A percentile compares a stretch with the other conserved stretches of the same genome.
Conservation (phyloP, 2,888 invertebrate genomes). For the Campopleginae sp. region DNA sequence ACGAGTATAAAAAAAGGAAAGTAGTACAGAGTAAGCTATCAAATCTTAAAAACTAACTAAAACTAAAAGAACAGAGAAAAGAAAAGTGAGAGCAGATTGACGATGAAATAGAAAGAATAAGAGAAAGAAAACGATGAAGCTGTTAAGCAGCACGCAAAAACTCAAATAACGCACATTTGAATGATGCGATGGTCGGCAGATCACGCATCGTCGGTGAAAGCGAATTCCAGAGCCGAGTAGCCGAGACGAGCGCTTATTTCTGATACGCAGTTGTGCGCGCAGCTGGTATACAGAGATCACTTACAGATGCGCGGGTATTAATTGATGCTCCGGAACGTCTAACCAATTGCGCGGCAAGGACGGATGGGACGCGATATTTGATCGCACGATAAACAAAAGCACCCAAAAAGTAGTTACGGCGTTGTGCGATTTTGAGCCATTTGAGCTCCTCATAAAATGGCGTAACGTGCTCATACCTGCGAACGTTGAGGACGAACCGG, state of each 20-base stretch:
- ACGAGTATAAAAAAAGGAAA: no score
- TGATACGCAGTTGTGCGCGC: not conserved
- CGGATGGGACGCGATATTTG: not conserved
- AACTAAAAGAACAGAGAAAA: no score
- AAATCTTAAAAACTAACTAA: no score
- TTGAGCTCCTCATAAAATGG: constrained; percentile 18
- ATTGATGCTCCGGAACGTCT: not conserved
- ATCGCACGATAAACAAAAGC: not conserved
- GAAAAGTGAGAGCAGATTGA: no score
- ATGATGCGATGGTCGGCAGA: not conserved
- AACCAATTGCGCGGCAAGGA: not conserved
- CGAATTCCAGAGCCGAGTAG: not conserved
- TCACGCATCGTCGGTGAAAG: not conserved
- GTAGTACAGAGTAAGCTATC: no score
- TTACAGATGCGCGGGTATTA: not conserved
- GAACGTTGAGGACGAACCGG: constrained; percentile 35
- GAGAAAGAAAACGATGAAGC: not conserved
- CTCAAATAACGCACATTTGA: not conserved
- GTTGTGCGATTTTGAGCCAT: constrained; percentile 48
- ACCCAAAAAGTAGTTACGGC: not conserved
- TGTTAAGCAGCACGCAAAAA: not conserved
- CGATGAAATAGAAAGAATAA: not conserved
- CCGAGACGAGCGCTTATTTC: not conserved
- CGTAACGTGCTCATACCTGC: constrained; percentile 26
- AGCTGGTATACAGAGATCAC: not conserved